Conservation (phyloP, 1,140 invertebrate genomes). For the Lucilia cuprina region DNA sequence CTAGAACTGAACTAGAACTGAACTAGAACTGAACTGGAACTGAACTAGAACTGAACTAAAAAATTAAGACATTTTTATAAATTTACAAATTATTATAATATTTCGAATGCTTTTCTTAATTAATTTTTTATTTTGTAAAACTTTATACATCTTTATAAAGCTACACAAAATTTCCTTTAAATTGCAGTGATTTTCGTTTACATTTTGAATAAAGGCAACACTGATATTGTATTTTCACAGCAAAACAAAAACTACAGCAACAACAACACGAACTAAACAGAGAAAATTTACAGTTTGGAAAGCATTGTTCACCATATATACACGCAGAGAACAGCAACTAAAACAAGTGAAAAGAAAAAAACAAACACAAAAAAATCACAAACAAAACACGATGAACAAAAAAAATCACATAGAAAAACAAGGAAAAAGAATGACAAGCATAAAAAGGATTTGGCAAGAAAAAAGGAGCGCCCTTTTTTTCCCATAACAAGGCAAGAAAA, state of each 20-base stretch:
- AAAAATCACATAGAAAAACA: not conserved
- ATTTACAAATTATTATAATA: no score
- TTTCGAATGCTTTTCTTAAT: no score
- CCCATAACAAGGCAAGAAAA: no score
- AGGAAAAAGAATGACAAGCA: conserved; percentile 20
- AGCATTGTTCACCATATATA: not conserved
- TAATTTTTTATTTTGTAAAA: no score
- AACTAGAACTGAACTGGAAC: no score
- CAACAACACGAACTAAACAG: not conserved
- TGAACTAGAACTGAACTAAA: no score
- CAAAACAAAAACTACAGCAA: not conserved
- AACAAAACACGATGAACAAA: not conserved
- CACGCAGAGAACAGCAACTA: not conserved
- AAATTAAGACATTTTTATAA: no score
- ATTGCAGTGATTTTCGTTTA: no score
- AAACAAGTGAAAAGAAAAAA: not conserved
- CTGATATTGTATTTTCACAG: not conserved
- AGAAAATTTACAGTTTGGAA: not conserved
- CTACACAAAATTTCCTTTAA: no score
- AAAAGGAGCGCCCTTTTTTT: conserved; percentile 28
- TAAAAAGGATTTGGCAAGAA: conserved; percentile 23
- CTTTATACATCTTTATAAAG: no score
- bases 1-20: no score
- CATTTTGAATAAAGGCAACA: not conserved
- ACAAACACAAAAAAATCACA: not conserved